Evolutionary conservation across 2,113 vertebrate species (phyloP), one percentile per base, ranked within the genome.

Genomic region (Oenanthe melanoleuca): DNA sequence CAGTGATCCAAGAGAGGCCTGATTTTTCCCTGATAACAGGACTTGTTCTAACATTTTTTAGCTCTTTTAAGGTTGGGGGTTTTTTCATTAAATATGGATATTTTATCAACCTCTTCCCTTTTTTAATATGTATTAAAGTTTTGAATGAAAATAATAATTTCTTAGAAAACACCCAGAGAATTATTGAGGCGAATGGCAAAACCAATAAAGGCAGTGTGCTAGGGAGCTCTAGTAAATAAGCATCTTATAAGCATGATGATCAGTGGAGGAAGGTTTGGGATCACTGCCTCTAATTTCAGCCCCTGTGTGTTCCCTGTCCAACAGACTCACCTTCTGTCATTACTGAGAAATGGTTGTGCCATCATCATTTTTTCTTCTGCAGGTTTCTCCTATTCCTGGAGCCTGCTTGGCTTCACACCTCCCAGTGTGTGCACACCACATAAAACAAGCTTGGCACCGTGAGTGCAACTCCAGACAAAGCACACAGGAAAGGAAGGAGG

Each of bases 371-470:
- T 59, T 34, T 67, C 85, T 92, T 52, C 22, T 52, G 14, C 63
- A 96, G 97, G 97, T 72, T 97, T 86, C 44, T 64, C 98, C 84
- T 89, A 93, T 95, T 98, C 98, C 94, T 98, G 98, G 98, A 98
- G 80, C 31, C 96, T 98, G 42, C 81, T 95, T 9, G 18, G 86
- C 42, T 96, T 97, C 9, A 55, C 87, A 65, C 84, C 97, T n/a
- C 1, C 31, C 26, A 7, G 45, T 21, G 38, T 14, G 1, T 8
- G 2, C 10, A 5, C 31, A 22, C 3, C 44, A 24, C 0, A 0
- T 9, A 64, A 33, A 78, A 42, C 4, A 9, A 89, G 45, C 44
- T 61, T 3, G 2, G 56, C 52, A 56, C 6, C 0, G 0, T 37
- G 29, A 1, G 3, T 11, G 23, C 18, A 61, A 37, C 66, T 74